These are phyloP conservation scores for Shargacucullia verbasci DNA, from an alignment of 2,888 invertebrate genomes.

Conservation along the genomic window DNA sequence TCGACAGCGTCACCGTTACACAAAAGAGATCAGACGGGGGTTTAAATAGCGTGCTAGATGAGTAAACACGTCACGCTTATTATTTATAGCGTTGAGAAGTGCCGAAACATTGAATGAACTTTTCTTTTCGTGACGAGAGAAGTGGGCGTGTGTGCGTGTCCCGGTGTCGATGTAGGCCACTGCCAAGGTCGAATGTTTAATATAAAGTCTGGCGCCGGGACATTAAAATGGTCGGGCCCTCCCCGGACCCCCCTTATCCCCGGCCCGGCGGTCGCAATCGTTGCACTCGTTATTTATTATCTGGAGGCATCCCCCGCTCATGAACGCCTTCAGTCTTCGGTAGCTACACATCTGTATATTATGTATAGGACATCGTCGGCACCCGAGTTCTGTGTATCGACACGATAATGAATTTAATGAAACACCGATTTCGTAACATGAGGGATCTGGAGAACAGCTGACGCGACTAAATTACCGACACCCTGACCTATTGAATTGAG, in stretches of 20 bases:
- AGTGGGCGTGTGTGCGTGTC: conserved; percentile 87
- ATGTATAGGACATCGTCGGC: conserved; percentile 43
- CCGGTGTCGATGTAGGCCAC: conserved; percentile 88
- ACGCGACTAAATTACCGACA: conserved; percentile 68
- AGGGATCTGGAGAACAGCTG: conserved; percentile 66
- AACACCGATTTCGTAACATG: conserved; percentile 58
- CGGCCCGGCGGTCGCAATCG: conserved; percentile 85
- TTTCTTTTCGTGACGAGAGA: conserved; percentile 85
- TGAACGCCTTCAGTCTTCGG: conserved; percentile 69
- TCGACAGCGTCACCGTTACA: conserved; percentile 65
- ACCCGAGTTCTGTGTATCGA: conserved; percentile 45
- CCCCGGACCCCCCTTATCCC: conserved; percentile 83
- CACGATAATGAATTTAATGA: conserved; percentile 56
- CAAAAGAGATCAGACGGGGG: conserved; percentile 67
- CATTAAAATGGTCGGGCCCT: conserved; percentile 89
- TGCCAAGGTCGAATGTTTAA: conserved; percentile 89
- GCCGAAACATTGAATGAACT: conserved; percentile 85
- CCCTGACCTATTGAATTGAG: conserved; percentile 73
- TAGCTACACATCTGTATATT: conserved; percentile 54
- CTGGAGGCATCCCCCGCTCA: conserved; percentile 80
- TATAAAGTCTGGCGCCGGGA: conserved; percentile 89
- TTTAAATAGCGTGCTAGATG: conserved; percentile 73
- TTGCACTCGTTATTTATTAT: conserved; percentile 89
- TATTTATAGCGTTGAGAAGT: conserved; percentile 83
- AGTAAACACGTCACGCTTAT: conserved; percentile 79